phyloP scores from a whole-genome alignment of 2,797 vertebrate genomes.

The Loriculus beryllinus region DNA sequence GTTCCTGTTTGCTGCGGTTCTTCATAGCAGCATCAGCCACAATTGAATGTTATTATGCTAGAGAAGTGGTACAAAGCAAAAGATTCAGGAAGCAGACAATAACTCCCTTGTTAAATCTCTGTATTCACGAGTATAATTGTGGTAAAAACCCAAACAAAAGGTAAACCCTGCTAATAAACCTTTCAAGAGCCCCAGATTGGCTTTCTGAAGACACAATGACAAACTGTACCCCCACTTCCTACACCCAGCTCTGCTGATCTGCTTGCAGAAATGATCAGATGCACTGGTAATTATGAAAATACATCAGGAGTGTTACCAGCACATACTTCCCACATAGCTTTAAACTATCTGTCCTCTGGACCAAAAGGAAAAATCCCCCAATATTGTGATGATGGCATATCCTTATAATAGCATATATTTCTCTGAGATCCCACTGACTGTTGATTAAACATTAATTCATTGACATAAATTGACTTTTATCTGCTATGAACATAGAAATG shows the following conservation, averaged over 20 bases:
- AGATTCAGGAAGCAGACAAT: neutral
- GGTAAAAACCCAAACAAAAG: neutral
- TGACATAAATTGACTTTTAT: neutral
- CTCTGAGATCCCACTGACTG: neutral
- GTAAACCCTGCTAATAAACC: neutral
- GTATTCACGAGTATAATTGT: neutral
- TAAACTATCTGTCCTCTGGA: neutral
- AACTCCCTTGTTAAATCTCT: neutral
- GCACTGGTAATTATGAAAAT: neutral
- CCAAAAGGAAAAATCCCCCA: neutral
- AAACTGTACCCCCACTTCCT: neutral
- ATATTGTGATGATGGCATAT: neutral
- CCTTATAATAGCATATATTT: neutral
- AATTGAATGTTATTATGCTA: neutral
- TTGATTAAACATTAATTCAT: neutral
- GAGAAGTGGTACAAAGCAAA: neutral
- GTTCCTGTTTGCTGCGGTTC: neutral
- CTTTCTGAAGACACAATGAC: neutral
- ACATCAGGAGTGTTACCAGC: neutral
- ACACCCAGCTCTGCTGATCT: neutral
- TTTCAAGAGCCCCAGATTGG: fast-evolving
- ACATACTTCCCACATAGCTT: neutral
- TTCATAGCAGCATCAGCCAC: neutral
- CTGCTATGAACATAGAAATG: neutral
- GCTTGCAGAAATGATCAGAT: neutral